Evolutionary conservation across 2,888 invertebrate species (phyloP), one percentile per base, ranked within the genome.

Genomic region (Hypselothyrea guttata): DNA sequence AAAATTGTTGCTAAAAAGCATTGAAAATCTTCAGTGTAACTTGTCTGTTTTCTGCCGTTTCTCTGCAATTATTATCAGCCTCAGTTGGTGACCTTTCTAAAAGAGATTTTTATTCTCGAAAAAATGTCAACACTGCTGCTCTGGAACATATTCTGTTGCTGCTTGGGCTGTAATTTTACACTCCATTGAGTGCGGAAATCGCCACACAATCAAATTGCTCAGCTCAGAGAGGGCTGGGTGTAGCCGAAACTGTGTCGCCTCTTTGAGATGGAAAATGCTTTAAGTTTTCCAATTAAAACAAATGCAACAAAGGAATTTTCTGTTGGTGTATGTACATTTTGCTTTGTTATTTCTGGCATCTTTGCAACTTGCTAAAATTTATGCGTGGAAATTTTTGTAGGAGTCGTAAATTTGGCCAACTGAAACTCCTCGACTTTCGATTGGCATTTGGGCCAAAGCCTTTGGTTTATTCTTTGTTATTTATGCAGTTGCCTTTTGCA

Each of bases 141-240:
- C n/a, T 46, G 40, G 11, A 4, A 33, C 12, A n/a, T 33, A 4
- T 11, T 33, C 27, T n/a, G n/a, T 2, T 30, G 9, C 30, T 30
- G n/a, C 30, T 15, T 27, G 30, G 34, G 45, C 58, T 66, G 74
- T 65, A 78, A 82, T 84, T 84, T 82, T 71, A 73, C 61, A 83
- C 73, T 73, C 70, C 69, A 84, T 78, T 82, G 82, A 61, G 49
- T 69, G 48, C 44, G 59, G 67, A 82, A 75, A 82, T 81, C 74
- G 74, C 47, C 72, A 58, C 75, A 70, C 83, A 78, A 75, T 79
- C 83, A 68, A 71, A 71, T 58, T 61, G 54, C 49, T 47, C 44
- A 48, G 46, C 40, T 51, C 34, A 34, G 37, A 28, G 41, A 8
- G 31, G 22, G 13, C 13, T 13, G 38, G 41, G 15, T 44, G 34